Conservation (phyloP, 2,113 vertebrate genomes). For the Lethenteron camtschaticum region DNA sequence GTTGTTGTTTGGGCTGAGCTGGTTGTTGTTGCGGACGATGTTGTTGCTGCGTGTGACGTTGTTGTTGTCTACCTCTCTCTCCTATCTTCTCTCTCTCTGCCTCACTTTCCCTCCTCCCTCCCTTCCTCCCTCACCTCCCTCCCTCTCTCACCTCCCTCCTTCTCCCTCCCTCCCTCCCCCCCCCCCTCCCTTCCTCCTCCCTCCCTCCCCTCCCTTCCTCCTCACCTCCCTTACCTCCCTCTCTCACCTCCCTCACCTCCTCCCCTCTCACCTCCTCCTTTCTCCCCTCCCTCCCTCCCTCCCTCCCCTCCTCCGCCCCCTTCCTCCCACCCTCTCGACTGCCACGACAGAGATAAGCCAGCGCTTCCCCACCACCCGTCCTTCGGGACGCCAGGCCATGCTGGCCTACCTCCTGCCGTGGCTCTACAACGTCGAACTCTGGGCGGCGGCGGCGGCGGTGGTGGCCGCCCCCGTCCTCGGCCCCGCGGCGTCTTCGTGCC, state of each 20-base stretch:
- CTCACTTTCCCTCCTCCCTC: too few species aligned
- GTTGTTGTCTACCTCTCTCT: too few species aligned
- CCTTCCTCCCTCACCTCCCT: too few species aligned
- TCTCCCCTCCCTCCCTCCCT: rapidly evolving
- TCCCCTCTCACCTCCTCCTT: too few species aligned
- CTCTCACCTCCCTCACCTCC: too few species aligned
- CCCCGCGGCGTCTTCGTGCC: background rate
- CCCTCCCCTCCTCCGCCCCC: rapidly evolving
- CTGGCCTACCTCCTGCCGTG: conserved; percentile 84
- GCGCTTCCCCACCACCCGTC: conserved; percentile 82
- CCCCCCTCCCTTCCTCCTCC: too few species aligned
- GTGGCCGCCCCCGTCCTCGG: conserved; percentile 50
- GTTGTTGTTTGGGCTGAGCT: too few species aligned
- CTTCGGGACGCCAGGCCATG: conserved; percentile 85
- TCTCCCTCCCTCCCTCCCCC: too few species aligned
- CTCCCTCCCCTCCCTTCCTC: rapidly evolving
- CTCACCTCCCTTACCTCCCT: rapidly evolving
- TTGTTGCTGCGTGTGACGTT: too few species aligned
- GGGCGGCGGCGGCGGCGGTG: conserved; percentile 59
- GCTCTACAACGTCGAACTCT: conserved; percentile 93
- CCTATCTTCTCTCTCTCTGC: too few species aligned
- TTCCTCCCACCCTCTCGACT: too few species aligned
- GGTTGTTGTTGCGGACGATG: too few species aligned
- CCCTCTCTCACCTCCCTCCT: rapidly evolving
- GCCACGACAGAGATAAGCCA: conserved; percentile 64